phyloP scores from a whole-genome alignment of 1,140 invertebrate genomes.

The Bathynomus jamesi region DNA sequence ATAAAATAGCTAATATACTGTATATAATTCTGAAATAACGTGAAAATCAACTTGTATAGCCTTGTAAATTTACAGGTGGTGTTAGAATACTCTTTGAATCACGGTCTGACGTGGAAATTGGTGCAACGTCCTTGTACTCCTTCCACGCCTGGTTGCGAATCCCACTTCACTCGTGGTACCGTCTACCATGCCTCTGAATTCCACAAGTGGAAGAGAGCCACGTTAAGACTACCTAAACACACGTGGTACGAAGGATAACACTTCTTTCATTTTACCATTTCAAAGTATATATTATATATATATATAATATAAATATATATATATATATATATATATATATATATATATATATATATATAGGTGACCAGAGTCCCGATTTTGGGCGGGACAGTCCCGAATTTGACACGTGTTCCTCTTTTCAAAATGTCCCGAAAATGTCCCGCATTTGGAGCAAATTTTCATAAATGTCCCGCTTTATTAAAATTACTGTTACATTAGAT shows the following conservation, averaged over 20 bases:
- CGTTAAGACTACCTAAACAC: conserved; percentile 42
- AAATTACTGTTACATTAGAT: too few relatives aligned
- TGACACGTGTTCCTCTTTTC: too few relatives aligned
- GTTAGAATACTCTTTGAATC: conserved; percentile 47
- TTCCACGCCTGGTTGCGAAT: conserved; percentile 28
- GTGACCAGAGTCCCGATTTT: too few relatives aligned
- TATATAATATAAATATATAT: conserved; percentile 1
- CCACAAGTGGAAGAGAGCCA: conserved; percentile 44
- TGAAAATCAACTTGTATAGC: not conserved
- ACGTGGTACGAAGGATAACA: conserved; percentile 44
- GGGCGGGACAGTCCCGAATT: too few relatives aligned
- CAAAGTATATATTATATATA: too few relatives aligned
- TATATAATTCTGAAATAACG: not conserved
- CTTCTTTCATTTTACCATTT: too few relatives aligned
- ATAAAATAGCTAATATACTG: not conserved
- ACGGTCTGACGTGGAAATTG: conserved; percentile 45
- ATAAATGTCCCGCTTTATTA: too few relatives aligned
- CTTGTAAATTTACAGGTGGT: conserved; percentile 28
- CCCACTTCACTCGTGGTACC: conserved; percentile 42
- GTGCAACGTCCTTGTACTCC: conserved; percentile 31
- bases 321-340: conserved; percentile 7
- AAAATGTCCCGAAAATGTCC: too few relatives aligned
- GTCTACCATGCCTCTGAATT: conserved; percentile 45
- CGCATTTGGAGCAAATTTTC: too few relatives aligned
- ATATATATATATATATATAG: too few relatives aligned